A percentile compares a stretch with the other conserved stretches of the same genome.
Evolutionary conservation across 2,797 vertebrate species (phyloP).

Genomic region (Dallia pectoralis): DNA sequence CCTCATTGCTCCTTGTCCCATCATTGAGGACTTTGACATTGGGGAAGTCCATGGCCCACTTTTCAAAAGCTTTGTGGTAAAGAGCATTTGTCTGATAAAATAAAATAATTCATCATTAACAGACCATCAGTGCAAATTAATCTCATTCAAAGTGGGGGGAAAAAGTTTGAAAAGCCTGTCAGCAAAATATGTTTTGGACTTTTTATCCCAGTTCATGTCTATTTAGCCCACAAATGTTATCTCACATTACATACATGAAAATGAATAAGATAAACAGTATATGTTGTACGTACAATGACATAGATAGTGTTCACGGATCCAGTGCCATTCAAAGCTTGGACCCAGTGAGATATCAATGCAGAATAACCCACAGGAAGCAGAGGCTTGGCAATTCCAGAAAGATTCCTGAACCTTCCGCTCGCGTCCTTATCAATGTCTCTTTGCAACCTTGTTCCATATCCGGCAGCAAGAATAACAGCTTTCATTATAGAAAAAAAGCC

Average conservation of each 20-base stretch:
- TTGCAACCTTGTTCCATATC: conserved; percentile 80
- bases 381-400: conserved; percentile 72
- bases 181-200: too few species aligned
- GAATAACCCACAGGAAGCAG: conserved; percentile 74
- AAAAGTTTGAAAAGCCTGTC: too few species aligned
- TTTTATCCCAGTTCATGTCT: too few species aligned
- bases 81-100: conserved; percentile 73
- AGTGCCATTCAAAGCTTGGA: conserved; percentile 59
- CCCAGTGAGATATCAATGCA: conserved; percentile 74
- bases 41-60: conserved; percentile 72
- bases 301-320: conserved; percentile 61
- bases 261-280: not conserved
- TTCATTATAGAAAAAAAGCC: conserved; percentile 63
- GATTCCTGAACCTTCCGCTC: conserved; percentile 63
- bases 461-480: conserved; percentile 78
- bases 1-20: conserved; percentile 75
- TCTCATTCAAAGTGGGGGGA: not conserved
- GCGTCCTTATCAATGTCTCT: conserved; percentile 67
- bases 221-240: too few species aligned
- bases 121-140: not conserved
- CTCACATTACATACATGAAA: not conserved
- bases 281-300: conserved; percentile 71
- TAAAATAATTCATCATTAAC: conserved; percentile 11
- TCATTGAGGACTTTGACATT: conserved; percentile 74
- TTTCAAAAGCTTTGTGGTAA: conserved; percentile 68